These are phyloP conservation scores for Drosophila busckii DNA, from an alignment of 1,140 invertebrate species.

Conservation along the genomic window DNA sequence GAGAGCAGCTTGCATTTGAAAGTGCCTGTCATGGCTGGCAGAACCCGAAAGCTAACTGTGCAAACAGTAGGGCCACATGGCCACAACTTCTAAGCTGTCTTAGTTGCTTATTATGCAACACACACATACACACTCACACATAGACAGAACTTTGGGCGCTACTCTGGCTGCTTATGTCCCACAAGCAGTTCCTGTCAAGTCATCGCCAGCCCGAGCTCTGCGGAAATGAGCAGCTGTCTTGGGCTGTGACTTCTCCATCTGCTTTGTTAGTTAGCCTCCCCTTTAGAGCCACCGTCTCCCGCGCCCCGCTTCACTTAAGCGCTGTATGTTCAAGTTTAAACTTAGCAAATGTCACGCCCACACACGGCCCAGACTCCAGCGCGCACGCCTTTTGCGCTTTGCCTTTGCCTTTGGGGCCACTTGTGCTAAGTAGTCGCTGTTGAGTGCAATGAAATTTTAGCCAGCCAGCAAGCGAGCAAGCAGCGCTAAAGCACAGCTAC, in stretches of 20 bases:
- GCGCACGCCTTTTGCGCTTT: slow-evolving; percentile 6
- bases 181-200: slow-evolving; percentile 46
- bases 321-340: slow-evolving; percentile 58
- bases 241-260: slow-evolving; percentile 37
- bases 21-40: slow-evolving; percentile 62
- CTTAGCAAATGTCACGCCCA: slow-evolving; percentile 21
- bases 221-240: slow-evolving; percentile 75
- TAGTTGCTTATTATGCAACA: slow-evolving; percentile 71
- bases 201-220: slow-evolving; percentile 57
- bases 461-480: slow-evolving; percentile 32
- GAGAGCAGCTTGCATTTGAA: slow-evolving; percentile 50
- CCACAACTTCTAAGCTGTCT: slow-evolving; percentile 67
- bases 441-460: slow-evolving; percentile 74
- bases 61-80: slow-evolving; percentile 48
- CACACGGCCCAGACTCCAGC: not conserved
- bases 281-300: too few species aligned
- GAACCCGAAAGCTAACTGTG: slow-evolving; percentile 41
- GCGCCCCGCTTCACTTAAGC: slow-evolving; percentile 15
- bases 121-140: not conserved
- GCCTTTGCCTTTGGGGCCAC: slow-evolving; percentile 54
- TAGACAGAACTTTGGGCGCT: not conserved
- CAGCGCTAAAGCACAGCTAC: slow-evolving; percentile 51
- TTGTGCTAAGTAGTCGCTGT: slow-evolving; percentile 71
- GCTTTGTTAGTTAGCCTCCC: too few species aligned
- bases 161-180: not conserved